Conservation (phyloP, 2,113 vertebrate genomes). For the Lagopus leucura region DNA sequence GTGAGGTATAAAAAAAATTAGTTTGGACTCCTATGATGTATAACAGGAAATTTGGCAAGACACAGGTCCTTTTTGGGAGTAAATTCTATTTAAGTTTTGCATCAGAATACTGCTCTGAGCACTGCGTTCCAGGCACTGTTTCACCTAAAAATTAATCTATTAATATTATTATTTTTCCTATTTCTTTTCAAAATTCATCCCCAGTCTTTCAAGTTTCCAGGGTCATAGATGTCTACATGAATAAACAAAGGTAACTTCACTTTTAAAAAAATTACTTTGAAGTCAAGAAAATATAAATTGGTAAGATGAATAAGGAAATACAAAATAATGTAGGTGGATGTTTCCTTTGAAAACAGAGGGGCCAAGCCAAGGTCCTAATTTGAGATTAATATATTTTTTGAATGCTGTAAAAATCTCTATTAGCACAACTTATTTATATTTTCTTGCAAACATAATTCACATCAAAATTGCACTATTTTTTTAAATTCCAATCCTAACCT, state of each 20-base stretch:
- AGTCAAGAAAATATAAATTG: not conserved
- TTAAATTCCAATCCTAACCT: not conserved
- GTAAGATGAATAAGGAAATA: not conserved
- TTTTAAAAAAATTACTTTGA: not conserved
- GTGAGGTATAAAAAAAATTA: not conserved
- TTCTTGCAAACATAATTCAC: not conserved
- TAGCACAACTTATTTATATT: not conserved
- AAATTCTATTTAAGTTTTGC: not conserved
- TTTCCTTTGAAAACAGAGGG: not conserved
- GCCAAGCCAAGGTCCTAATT: not conserved
- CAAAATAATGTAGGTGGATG: not conserved
- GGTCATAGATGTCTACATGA: not conserved
- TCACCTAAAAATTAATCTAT: not conserved
- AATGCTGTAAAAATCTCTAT: not conserved
- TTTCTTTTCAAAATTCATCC: not conserved
- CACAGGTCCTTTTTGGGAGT: fast-evolving
- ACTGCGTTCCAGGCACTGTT: not conserved
- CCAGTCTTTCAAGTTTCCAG: not conserved
- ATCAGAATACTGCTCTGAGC: not conserved
- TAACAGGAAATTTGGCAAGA: not conserved
- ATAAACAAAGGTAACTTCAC: not conserved
- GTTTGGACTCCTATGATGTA: not conserved
- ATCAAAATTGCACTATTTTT: not conserved
- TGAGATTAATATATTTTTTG: not conserved
- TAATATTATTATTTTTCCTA: not conserved